Evolutionary conservation across 2,113 vertebrate genomes (phyloP).

Genomic region (Sinocyclocheilus anshuiensis): DNA sequence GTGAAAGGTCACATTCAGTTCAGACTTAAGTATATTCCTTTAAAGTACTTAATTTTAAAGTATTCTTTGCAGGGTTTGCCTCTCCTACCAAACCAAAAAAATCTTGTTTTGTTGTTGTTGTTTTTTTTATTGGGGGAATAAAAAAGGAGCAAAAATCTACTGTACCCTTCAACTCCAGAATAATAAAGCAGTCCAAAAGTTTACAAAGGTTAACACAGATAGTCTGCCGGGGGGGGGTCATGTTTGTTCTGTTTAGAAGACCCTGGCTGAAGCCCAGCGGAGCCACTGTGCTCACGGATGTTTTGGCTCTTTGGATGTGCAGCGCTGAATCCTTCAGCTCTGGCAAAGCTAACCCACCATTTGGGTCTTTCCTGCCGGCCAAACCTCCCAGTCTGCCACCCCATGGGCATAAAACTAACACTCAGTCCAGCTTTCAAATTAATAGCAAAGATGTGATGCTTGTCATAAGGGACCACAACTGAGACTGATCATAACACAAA

Average conservation of each 20-base stretch:
- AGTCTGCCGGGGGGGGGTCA: constrained; percentile 58
- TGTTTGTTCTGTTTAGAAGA: constrained; percentile 67
- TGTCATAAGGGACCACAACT: constrained; percentile 14
- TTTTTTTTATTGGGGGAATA: background rate
- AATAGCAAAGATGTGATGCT: background rate
- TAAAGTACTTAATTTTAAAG: no score
- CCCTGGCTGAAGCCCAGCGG: constrained; percentile 63
- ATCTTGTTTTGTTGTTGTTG: background rate
- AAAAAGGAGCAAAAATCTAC: background rate
- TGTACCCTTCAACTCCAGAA: background rate
- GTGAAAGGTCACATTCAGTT: no score
- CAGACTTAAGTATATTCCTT: no score
- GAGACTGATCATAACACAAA: background rate
- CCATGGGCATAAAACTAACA: constrained; percentile 49
- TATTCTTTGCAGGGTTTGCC: background rate
- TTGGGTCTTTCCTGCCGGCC: constrained; percentile 56
- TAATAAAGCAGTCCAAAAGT: constrained; percentile 15
- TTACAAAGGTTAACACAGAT: constrained; percentile 33
- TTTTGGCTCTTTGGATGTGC: constrained; percentile 40
- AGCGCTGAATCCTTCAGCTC: constrained; percentile 58
- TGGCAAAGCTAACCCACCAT: constrained; percentile 57
- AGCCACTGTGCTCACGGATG: constrained; percentile 32
- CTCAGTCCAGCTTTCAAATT: constrained; percentile 24
- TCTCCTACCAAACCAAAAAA: background rate
- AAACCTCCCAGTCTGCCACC: constrained; percentile 51